Conservation (phyloP, 2,797 vertebrate genomes). For the Sebastes steindachneri region DNA sequence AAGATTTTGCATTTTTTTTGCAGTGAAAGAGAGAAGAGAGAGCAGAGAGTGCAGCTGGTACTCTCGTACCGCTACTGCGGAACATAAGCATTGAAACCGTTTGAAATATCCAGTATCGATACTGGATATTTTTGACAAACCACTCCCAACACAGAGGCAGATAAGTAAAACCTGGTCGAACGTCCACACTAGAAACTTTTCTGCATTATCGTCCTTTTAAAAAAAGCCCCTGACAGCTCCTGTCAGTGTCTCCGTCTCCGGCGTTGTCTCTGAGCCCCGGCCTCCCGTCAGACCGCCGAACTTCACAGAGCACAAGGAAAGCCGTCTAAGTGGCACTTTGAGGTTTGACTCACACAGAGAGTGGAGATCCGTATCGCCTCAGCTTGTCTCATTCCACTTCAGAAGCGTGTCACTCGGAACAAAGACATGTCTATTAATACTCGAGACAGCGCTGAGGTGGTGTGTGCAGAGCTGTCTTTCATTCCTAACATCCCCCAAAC, state of each 20-base stretch:
- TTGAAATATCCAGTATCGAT: too few relatives aligned
- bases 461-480: slow-evolving; percentile 56
- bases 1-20: too few relatives aligned
- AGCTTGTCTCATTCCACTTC: slow-evolving; percentile 73
- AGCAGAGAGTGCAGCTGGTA: too few relatives aligned
- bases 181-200: slow-evolving; percentile 26
- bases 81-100: too few relatives aligned
- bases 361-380: slow-evolving; percentile 74
- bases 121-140: too few relatives aligned
- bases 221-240: slow-evolving; percentile 61
- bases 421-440: slow-evolving; percentile 81
- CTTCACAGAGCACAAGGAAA: slow-evolving; percentile 66
- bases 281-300: slow-evolving; percentile 31
- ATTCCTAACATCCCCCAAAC: slow-evolving; percentile 48
- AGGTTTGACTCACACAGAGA: slow-evolving; percentile 77
- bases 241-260: slow-evolving; percentile 65
- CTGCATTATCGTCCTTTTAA: slow-evolving; percentile 26
- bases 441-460: slow-evolving; percentile 60
- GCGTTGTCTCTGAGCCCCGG: background rate
- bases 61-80: too few relatives aligned
- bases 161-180: slow-evolving; percentile 36
- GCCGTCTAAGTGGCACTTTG: slow-evolving; percentile 76
- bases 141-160: slow-evolving; percentile 2
- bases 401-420: slow-evolving; percentile 73
- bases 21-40: too few relatives aligned